Evolutionary conservation across 2,888 invertebrate species (phyloP), one percentile per base, ranked within the genome.

Genomic region (Dolichomitus sp.): DNA sequence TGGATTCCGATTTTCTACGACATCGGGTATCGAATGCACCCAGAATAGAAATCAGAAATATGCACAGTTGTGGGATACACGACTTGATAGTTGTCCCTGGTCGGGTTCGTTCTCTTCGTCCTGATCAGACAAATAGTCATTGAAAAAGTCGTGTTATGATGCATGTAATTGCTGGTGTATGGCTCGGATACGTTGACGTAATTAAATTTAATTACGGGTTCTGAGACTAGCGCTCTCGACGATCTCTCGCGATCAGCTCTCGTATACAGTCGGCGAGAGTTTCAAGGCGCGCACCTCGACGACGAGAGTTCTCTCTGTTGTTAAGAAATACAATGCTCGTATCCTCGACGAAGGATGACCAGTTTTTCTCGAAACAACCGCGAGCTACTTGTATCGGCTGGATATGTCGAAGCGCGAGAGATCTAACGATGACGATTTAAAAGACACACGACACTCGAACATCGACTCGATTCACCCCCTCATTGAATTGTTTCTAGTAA

Each of bases 341-440:
- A 83, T 86, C 78, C 63, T 50, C 70, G 72, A 81, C 84, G 88
- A 88, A 88, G 89, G 88, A 89, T 88, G 89, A 88, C 88, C 87
- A 76, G 78, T 86, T 87, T 86, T 89, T 86, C 86, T 84, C 74
- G 78, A 37, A 52, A 40, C 65, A 75, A 66, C 79, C 65, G 76
- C 70, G 65, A 70, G 70, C 75, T 42, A 70, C 75, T 66, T 42
- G 78, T 75, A 69, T 75, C 82, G 52, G 40, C 40, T 33, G 59
- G 70, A 66, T 59, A 42, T 75, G 79, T 72, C 61, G 74, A 72
- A 72, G 70, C 70, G 78, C 59, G 70, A 75, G 70, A 75, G 63
- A 75, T 82, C 70, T 82, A 72, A 82, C 75, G 79, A 82, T 75
- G 75, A 66, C 75, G 72, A 82, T 82, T 72, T 75, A 75, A 75